Percentiles rank a stretch among this genome's conserved stretches.
These are phyloP conservation scores for Spilogale gracilis DNA, from an alignment of 2,113 vertebrate genomes.

Conservation along the genomic window DNA sequence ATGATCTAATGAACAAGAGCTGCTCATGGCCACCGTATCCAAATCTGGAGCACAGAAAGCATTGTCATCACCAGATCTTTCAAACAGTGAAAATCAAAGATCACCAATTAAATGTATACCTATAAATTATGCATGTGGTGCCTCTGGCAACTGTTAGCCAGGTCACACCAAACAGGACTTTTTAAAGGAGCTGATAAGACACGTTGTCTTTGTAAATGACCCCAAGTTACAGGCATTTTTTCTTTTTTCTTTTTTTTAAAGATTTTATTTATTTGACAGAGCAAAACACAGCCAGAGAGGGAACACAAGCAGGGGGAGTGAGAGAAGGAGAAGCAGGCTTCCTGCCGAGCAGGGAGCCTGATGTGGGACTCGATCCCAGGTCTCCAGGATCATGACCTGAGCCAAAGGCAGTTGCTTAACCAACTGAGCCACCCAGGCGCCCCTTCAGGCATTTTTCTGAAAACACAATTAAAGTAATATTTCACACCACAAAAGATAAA, in stretches of 20 bases:
- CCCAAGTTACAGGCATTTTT: not conserved
- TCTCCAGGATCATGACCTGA: too few species aligned
- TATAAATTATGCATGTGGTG: not conserved
- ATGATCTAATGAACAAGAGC: not conserved
- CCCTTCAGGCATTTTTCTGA: not conserved
- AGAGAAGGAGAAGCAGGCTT: too few species aligned
- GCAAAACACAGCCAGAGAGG: too few species aligned
- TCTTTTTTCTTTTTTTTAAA: too few species aligned
- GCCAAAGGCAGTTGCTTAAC: too few species aligned
- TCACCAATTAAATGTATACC: not conserved
- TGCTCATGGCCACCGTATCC: not conserved
- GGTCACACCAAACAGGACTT: not conserved
- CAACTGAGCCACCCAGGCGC: too few species aligned
- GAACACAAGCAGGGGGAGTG: too few species aligned
- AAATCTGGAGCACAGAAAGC: not conserved
- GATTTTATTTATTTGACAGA: too few species aligned
- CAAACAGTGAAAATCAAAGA: not conserved
- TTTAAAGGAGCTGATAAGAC: slow-evolving; percentile 9
- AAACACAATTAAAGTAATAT: not conserved
- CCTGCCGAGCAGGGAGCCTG: too few species aligned
- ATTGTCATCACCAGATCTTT: not conserved
- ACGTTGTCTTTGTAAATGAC: not conserved
- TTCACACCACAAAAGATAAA: not conserved
- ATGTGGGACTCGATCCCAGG: too few species aligned
- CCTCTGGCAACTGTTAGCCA: not conserved